Evolutionary conservation across 2,797 vertebrate genomes (phyloP).

Genomic region (Manis javanica): DNA sequence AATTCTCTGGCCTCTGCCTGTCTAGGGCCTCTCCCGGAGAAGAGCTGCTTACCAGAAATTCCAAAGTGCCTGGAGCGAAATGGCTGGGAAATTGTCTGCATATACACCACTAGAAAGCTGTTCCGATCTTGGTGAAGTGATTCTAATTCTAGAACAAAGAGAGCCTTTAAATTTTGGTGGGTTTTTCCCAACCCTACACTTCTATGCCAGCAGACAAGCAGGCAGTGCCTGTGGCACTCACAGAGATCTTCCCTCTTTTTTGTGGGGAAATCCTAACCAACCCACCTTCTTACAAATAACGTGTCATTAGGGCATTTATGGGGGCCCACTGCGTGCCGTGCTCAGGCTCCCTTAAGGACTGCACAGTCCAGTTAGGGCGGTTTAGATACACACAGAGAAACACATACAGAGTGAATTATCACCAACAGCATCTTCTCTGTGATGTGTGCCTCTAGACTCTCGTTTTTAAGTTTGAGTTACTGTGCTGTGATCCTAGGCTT

Average conservation of each 20-base stretch:
- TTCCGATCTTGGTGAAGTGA: background rate
- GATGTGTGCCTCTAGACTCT: background rate
- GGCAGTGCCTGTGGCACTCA: background rate
- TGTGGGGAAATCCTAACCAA: background rate
- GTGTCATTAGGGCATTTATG: background rate
- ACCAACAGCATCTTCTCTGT: background rate
- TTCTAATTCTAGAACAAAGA: background rate
- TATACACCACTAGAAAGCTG: no score
- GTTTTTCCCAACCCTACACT: background rate
- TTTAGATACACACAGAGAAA: background rate
- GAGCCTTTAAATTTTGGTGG: background rate
- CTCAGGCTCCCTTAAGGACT: background rate
- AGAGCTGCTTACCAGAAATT: background rate
- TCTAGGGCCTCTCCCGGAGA: background rate
- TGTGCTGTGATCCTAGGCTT: background rate
- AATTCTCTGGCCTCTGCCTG: background rate
- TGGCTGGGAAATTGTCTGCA: background rate
- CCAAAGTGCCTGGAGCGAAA: background rate
- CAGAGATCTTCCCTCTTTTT: background rate
- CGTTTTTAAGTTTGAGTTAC: background rate
- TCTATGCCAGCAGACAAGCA: background rate
- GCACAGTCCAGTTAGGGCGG: background rate
- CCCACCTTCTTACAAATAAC: background rate
- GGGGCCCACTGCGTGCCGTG: rapidly evolving
- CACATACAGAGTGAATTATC: background rate